These are phyloP conservation scores for Eumacrocentrus americanus DNA, from an alignment of 2,888 invertebrate species.

Conservation along the genomic window DNA sequence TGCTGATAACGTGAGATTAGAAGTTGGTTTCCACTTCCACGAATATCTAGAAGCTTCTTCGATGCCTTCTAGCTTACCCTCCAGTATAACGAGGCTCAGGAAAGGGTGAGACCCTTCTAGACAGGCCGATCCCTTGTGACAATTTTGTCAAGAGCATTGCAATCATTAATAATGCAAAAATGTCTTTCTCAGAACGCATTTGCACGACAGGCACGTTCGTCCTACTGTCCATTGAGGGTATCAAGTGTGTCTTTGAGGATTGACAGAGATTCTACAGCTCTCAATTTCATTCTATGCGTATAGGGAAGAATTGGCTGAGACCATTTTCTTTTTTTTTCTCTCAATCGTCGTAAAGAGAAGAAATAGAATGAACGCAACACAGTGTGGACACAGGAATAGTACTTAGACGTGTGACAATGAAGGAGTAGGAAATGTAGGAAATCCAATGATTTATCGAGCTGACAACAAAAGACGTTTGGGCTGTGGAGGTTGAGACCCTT, in stretches of 20 bases:
- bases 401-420: conserved; percentile 33
- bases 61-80: no score
- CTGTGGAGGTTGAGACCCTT: conserved; percentile 29
- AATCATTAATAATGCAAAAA: conserved; percentile 36
- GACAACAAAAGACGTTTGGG: conserved; percentile 39
- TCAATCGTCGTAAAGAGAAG: conserved; percentile 19
- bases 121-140: conserved; percentile 1
- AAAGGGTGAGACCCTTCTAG: no score
- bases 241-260: conserved; percentile 32
- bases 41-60: no score
- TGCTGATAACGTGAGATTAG: conserved; percentile 35
- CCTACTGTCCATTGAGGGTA: conserved; percentile 17
- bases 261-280: conserved; percentile 5
- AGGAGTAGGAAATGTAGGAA: conserved; percentile 37
- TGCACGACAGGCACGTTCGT: conserved; percentile 31
- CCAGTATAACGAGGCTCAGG: no score
- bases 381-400: no score
- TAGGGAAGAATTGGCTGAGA: conserved; percentile 2
- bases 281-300: conserved; percentile 7
- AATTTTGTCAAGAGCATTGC: conserved; percentile 4
- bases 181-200: conserved; percentile 30
- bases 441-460: conserved; percentile 46
- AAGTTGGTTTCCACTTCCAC: no score
- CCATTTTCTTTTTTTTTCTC: conserved; percentile 20
- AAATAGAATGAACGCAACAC: conserved; percentile 6